Evolutionary conservation across 2,797 vertebrate species (phyloP), one percentile per base, ranked within the genome.

Genomic region (Ctenochaetus hawaiiensis): DNA sequence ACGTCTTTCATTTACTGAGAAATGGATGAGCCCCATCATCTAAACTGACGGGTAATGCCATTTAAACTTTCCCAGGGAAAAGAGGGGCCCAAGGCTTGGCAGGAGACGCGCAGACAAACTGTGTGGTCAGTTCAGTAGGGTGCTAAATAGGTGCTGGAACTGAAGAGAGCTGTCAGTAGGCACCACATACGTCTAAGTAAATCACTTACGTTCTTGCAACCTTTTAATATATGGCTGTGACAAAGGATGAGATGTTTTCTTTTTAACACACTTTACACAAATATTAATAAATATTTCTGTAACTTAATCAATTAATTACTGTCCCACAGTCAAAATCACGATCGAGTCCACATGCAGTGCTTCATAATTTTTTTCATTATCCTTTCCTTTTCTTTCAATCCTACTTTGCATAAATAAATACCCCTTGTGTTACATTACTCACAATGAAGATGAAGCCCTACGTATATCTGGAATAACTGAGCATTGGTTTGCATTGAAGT

Each of bases 21-120:
- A 82, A 88, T 8, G 10, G 83, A 92, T 81, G 71, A 80, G 79
- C 52, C 77, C 72, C 68, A 76, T 90, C 85, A 87, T 88, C 61
- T 0, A 9, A 75, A 78, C 73, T 87, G 89, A 87, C 89, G 90
- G 89, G 81, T 84, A 89, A 87, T 67, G 84, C 70, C 81, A 89
- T 81, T 87, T 84, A 81, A 78, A 89, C 73, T 67, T 85, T 87
- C 67, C 86, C 78, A 20, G 71, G 52, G 79, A 86, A 77, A 71
- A 67, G 83, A 73, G 77, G 74, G 78, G 86, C 82, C 78, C 64
- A 68, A 71, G 82, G 87, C 85, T 82, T 73, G 70, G 67, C 62
- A 66, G 57, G 48, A 12, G 43, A 45, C 16, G 4, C 16, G 12
- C 17, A 48, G 17, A 49, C 8, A 0, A 4, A 0, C 58, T 17